These are phyloP conservation scores for Cervus canadensis DNA, from an alignment of 2,113 vertebrate genomes.

Conservation along the genomic window DNA sequence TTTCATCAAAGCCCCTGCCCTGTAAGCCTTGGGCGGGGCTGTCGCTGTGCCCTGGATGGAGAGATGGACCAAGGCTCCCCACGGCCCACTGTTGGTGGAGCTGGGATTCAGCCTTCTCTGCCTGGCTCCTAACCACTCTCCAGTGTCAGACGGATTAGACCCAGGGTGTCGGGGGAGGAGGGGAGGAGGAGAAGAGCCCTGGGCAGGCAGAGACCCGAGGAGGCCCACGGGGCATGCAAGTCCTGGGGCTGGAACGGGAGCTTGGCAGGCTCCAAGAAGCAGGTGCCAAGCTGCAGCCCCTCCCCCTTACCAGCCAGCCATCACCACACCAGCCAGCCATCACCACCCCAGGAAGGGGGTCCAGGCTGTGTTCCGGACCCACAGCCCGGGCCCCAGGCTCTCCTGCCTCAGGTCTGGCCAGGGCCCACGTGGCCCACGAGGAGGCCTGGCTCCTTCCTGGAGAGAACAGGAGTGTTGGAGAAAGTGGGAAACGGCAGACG, in stretches of 20 bases:
- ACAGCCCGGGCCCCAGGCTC: fast-evolving
- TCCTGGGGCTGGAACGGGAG: not conserved
- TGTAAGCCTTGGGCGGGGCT: fast-evolving
- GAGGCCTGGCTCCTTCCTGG: not conserved
- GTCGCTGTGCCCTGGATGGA: not conserved
- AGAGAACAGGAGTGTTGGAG: not conserved
- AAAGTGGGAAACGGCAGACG: not conserved
- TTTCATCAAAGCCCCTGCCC: not conserved
- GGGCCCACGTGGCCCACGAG: fast-evolving
- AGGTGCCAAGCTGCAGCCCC: not conserved
- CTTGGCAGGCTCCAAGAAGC: not conserved
- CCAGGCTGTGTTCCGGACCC: not conserved
- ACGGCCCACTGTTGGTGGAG: fast-evolving
- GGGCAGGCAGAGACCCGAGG: not conserved
- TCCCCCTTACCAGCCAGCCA: not conserved
- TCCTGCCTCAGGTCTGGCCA: not conserved
- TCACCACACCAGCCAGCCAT: too few species aligned
- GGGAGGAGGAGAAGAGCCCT: not conserved
- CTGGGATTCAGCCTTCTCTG: not conserved
- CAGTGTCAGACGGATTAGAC: not conserved
- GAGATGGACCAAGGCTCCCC: not conserved
- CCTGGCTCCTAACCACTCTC: not conserved
- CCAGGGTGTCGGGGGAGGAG: not conserved
- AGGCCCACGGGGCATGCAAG: fast-evolving
- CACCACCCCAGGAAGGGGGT: fast-evolving